Evolutionary conservation across 1,140 invertebrate genomes (phyloP).

Genomic region (Tetragonula clypearis): DNA sequence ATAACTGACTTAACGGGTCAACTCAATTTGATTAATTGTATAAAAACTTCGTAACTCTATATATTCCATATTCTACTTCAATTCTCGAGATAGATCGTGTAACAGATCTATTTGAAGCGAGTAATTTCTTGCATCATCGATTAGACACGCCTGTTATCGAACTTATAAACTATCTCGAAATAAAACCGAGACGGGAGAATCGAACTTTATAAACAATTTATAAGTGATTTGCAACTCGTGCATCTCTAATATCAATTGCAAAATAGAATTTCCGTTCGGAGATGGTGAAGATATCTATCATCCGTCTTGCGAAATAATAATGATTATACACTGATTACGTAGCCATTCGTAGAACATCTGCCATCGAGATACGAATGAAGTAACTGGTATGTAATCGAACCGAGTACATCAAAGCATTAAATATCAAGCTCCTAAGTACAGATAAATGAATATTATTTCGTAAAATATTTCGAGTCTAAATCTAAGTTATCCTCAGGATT

Average conservation of each 20-base stretch:
- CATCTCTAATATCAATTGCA: background rate
- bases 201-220: background rate
- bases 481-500: background rate
- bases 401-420: background rate
- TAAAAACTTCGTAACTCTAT: too few species aligned
- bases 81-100: background rate
- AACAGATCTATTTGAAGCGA: background rate
- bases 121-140: background rate
- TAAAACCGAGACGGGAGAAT: background rate
- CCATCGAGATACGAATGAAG: slow-evolving; percentile 35
- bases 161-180: background rate
- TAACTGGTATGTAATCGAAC: background rate
- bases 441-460: background rate
- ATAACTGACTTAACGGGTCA: background rate
- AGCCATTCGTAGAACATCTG: slow-evolving; percentile 51
- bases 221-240: background rate
- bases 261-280: slow-evolving; percentile 18
- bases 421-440: background rate
- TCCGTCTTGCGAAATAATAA: slow-evolving; percentile 59
- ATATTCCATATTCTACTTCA: slow-evolving; percentile 20
- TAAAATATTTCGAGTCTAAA: background rate
- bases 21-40: background rate
- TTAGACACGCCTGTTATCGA: background rate
- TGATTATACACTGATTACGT: slow-evolving; percentile 56
- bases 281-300: slow-evolving; percentile 23